Evolutionary conservation across 30 jellyfish, hydroid and myxozoan species (phyloP), one percentile per base, ranked within the genome.

Genomic region (Sanderia malayensis): DNA sequence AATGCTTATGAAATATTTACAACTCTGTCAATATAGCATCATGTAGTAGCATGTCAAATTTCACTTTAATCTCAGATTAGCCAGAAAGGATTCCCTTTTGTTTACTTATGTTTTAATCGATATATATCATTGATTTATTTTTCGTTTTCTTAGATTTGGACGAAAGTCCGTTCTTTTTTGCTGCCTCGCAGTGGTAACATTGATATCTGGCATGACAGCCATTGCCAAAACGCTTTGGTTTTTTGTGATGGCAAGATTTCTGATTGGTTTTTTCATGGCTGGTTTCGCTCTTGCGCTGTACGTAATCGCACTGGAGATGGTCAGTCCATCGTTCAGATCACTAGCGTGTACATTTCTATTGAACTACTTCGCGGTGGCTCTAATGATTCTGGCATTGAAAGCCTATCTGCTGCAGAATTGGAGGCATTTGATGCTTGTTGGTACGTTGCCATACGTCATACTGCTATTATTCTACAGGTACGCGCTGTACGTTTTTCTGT

Each of bases 71-170:
- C n/a, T n/a, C n/a, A n/a, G n/a, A n/a, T n/a, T n/a, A n/a, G n/a
- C n/a, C n/a, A n/a, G n/a, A n/a, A n/a, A n/a, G n/a, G n/a, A n/a
- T n/a, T n/a, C n/a, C n/a, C n/a, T n/a, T n/a, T n/a, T n/a, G n/a
- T n/a, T n/a, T n/a, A n/a, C n/a, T n/a, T n/a, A n/a, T n/a, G n/a
- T n/a, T n/a, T n/a, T n/a, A n/a, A n/a, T n/a, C n/a, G n/a, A n/a
- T n/a, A n/a, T n/a, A n/a, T n/a, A n/a, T n/a, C n/a, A n/a, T n/a
- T n/a, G n/a, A n/a, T n/a, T n/a, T n/a, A n/a, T n/a, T n/a, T n/a
- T n/a, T n/a, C n/a, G n/a, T n/a, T n/a, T n/a, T 76, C 37, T 10
- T 52, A 82, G 94, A 45, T 70, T 70, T 70, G 94, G 94, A 21
- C 47, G 94, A 44, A 82, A 63, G 31, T 53, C 86, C n/a, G 94